Percentiles rank a stretch among this genome's conserved stretches.
phyloP scores from a whole-genome alignment of 2,797 vertebrate genomes.

The Spinus pinus region DNA sequence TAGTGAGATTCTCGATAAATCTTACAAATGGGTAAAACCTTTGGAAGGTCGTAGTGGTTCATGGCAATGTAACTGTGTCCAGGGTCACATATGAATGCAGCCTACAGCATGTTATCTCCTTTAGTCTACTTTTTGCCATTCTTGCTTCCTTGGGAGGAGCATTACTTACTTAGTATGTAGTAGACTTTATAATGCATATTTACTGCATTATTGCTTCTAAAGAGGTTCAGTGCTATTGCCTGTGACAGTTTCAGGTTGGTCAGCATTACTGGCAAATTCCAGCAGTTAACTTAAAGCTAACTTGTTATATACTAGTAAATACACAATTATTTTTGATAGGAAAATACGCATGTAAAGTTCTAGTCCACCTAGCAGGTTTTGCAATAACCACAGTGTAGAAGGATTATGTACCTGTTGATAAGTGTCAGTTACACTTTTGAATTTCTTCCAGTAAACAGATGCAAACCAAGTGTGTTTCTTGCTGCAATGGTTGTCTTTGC shows the following conservation, averaged over 20 bases:
- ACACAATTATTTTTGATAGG: background rate
- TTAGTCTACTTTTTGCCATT: background rate
- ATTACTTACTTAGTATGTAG: background rate
- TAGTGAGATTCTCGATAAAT: background rate
- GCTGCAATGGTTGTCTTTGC: background rate
- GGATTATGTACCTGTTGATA: slow-evolving; percentile 6
- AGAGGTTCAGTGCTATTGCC: background rate
- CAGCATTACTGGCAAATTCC: background rate
- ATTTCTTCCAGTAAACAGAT: slow-evolving; percentile 13
- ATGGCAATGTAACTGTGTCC: background rate
- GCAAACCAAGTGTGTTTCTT: background rate
- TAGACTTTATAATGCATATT: background rate
- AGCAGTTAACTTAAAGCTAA: background rate
- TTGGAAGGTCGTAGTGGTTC: background rate
- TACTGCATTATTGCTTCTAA: background rate
- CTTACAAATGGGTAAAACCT: background rate
- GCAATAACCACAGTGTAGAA: background rate
- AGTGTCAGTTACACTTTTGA: background rate
- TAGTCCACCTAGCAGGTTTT: background rate
- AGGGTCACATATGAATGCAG: background rate
- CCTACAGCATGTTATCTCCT: background rate
- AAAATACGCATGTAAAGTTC: background rate
- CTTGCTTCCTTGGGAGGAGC: background rate
- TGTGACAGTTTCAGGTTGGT: background rate
- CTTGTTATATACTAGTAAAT: background rate